Percentiles rank a stretch among this genome's conserved stretches.
phyloP scores from a whole-genome alignment of 2,797 vertebrate genomes.

The Leptatherina wallacei region DNA sequence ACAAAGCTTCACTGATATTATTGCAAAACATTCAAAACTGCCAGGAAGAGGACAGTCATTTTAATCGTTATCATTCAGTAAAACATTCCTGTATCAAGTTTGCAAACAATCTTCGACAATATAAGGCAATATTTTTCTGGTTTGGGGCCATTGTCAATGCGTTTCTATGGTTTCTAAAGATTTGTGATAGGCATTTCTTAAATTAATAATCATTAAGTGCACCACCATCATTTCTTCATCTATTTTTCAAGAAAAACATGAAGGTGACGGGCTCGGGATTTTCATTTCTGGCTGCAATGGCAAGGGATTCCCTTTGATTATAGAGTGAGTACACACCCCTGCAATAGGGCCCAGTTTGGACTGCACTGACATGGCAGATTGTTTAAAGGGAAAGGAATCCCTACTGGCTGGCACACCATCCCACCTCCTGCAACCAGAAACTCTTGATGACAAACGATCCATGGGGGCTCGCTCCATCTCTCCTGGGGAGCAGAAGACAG shows the following conservation, averaged over 20 bases:
- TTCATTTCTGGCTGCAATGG: conserved; percentile 44
- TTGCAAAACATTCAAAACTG: too few relatives aligned
- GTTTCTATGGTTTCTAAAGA: not conserved
- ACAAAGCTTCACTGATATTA: too few relatives aligned
- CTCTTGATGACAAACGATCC: conserved; percentile 53
- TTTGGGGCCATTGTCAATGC: not conserved
- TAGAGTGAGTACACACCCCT: conserved; percentile 68
- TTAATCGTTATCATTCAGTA: not conserved
- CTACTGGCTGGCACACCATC: conserved; percentile 56
- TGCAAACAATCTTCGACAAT: not conserved
- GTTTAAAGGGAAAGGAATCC: conserved; percentile 75
- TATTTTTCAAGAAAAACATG: conserved; percentile 10
- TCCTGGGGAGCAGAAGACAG: conserved; percentile 24
- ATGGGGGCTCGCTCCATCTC: conserved; percentile 4
- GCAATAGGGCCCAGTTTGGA: conserved; percentile 63
- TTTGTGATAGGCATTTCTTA: conserved; percentile 1
- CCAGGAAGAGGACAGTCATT: not conserved
- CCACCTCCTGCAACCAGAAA: conserved; percentile 69
- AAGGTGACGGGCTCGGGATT: not conserved
- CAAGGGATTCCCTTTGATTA: conserved; percentile 72
- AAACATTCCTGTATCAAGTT: not conserved
- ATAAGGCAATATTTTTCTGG: not conserved
- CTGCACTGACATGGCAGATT: conserved; percentile 75
- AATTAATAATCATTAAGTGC: not conserved
- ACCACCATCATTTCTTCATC: not conserved